A percentile compares a stretch with the other conserved stretches of the same genome.
phyloP scores from a whole-genome alignment of 2,113 vertebrate genomes.

The Chionomys nivalis region DNA sequence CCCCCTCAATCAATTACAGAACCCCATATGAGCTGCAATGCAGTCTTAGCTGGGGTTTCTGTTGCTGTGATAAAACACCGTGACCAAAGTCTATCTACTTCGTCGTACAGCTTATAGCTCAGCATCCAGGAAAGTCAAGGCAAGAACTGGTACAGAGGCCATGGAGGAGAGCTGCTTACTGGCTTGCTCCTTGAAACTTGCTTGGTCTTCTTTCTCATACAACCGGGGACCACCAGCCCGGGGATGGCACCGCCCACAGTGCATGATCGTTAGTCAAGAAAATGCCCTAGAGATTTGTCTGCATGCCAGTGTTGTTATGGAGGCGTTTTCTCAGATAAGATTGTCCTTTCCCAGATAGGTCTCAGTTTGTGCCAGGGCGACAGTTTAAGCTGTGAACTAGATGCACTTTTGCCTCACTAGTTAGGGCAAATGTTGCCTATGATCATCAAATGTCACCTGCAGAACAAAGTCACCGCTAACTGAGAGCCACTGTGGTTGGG shows the following conservation, averaged over 20 bases:
- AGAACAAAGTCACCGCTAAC: neutral
- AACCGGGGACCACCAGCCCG: neutral
- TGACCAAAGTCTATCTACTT: too few relatives aligned
- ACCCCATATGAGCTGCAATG: too few relatives aligned
- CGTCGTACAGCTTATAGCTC: neutral
- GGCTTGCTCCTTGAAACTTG: neutral
- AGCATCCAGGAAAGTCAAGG: neutral
- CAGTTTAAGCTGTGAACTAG: neutral
- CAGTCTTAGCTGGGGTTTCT: neutral
- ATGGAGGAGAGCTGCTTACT: too few relatives aligned
- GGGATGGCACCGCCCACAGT: neutral
- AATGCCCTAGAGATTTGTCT: neutral
- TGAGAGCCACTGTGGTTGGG: neutral
- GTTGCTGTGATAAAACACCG: neutral
- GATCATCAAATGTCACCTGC: neutral
- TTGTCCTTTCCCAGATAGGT: neutral
- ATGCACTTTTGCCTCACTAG: neutral
- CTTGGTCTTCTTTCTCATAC: neutral
- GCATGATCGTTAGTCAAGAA: too few relatives aligned
- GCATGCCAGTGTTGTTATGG: neutral
- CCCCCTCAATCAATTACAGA: neutral
- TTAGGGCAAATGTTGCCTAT: neutral
- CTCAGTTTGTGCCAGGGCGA: neutral
- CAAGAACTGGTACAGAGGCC: neutral
- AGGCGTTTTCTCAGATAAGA: neutral